Percentiles rank a stretch among this genome's conserved stretches.
Evolutionary conservation across 2,888 invertebrate genomes (phyloP).

Genomic region (Spatulosminthurus flaviceps): DNA sequence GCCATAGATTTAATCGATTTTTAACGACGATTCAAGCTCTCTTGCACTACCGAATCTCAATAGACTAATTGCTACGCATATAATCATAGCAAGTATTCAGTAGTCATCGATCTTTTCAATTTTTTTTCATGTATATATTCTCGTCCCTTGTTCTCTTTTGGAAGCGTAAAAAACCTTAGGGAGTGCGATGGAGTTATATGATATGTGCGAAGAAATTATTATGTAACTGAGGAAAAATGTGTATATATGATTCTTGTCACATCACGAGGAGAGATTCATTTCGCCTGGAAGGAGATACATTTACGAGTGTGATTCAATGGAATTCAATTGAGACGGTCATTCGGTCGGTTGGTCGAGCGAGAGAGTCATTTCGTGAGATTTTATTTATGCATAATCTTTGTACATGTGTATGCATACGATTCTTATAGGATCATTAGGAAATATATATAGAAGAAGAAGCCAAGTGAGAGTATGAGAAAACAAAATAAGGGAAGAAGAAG

Average conservation of each 20-base stretch:
- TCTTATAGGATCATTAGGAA: slow-evolving; percentile 42
- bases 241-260: neutral
- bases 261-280: slow-evolving; percentile 48
- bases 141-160: neutral
- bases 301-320: slow-evolving; percentile 30
- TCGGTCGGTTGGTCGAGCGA: neutral
- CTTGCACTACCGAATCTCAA: slow-evolving; percentile 49
- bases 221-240: neutral
- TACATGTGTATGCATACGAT: slow-evolving; percentile 38
- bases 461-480: slow-evolving; percentile 24
- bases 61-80: slow-evolving; percentile 54
- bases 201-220: too few species aligned
- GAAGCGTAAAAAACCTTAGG: too few species aligned
- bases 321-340: slow-evolving; percentile 43
- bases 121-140: neutral
- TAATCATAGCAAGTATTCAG: slow-evolving; percentile 48
- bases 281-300: slow-evolving; percentile 39
- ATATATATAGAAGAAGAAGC: slow-evolving; percentile 29
- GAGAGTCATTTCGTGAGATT: slow-evolving; percentile 46
- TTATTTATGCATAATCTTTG: slow-evolving; percentile 42
- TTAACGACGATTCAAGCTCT: slow-evolving; percentile 57
- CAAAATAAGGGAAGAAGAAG: too few species aligned
- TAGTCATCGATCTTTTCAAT: slow-evolving; percentile 33
- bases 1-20: slow-evolving; percentile 54
- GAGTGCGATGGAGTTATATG: too few species aligned